Evolutionary conservation across 2,888 invertebrate species (phyloP), one percentile per base, ranked within the genome.

Genomic region (Synergus umbraculus): DNA sequence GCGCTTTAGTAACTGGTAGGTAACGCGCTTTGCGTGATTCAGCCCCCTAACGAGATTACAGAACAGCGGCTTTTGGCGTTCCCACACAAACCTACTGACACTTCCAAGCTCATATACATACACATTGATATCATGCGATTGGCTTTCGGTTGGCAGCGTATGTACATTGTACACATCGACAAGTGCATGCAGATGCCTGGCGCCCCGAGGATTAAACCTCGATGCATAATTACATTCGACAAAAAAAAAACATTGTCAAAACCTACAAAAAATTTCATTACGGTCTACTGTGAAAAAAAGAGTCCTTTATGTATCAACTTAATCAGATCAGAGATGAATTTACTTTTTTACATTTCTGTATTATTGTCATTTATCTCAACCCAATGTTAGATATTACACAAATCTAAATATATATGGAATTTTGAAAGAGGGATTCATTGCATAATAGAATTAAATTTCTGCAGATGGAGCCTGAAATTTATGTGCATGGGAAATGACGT

Each of bases 31-130:
- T 89, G 87, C 90, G 88, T 88, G 90, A 89, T 90, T 90, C 89
- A 86, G 85, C 86, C 87, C 90, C 87, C 89, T 90, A 91, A 90
- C 89, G 88, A 90, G 90, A 91, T 91, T 91, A 91, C 80, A 79
- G 83, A 84, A 86, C 87, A 84, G 82, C 82, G 86, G 86, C 84
- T 87, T 88, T 87, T 84, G 86, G 86, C 86, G 87, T 85, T 84
- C 80, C 85, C 83, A 82, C 83, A 86, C 89, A 87, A 87, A 87
- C 85, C 88, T 83, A 81, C 83, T 81, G 83, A 83, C 83, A 82
- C 81, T 79, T 80, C 49, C 82, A 83, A 84, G 79, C 79, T 18
- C 60, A 76, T 60, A 78, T 80, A 37, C 46, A 63, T 80, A 37
- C 46, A 63, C 78, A 44, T 81, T 79, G 78, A 78, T 83, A 81